phyloP scores from a whole-genome alignment of 2,113 vertebrate species.

The Forbesichthys agassizii region DNA sequence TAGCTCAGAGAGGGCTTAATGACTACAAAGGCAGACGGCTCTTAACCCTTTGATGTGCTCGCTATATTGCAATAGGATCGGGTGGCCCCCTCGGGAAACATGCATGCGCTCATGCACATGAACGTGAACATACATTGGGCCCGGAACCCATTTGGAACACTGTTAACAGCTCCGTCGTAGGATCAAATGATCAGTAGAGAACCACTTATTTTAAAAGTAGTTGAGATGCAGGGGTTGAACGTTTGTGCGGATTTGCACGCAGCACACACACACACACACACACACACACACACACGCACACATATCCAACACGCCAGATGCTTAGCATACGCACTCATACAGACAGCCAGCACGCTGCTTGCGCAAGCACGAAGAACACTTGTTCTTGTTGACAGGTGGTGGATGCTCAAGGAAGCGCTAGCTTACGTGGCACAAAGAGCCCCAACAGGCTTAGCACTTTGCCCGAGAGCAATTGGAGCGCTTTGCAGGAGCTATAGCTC shows the following conservation, averaged over 20 bases:
- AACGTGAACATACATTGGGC: conserved; percentile 46
- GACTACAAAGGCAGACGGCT: conserved; percentile 71
- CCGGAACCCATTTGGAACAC: conserved; percentile 48
- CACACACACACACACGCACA: conserved; percentile 19
- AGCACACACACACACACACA: conserved; percentile 35
- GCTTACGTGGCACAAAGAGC: conserved; percentile 61
- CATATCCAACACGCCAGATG: not conserved
- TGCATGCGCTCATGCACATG: conserved; percentile 44
- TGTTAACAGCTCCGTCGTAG: conserved; percentile 30
- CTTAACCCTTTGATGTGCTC: conserved; percentile 74
- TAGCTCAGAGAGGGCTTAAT: conserved; percentile 72
- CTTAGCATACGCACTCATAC: not conserved
- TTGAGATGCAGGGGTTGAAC: too few relatives aligned
- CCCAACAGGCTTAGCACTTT: conserved; percentile 64
- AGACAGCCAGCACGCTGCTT: not conserved
- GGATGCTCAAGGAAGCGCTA: conserved; percentile 61
- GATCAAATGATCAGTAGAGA: too few relatives aligned
- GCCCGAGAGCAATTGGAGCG: conserved; percentile 48
- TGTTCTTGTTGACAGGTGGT: conserved; percentile 62
- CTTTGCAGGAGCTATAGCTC: conserved; percentile 45
- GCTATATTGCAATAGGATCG: conserved; percentile 73
- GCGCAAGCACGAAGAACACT: conserved; percentile 16
- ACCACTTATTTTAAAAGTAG: too few relatives aligned
- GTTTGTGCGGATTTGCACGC: not conserved
- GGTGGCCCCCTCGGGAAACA: conserved; percentile 54